Evolutionary conservation across 2,888 invertebrate species (phyloP).

Genomic region (Byasa hedistus): DNA sequence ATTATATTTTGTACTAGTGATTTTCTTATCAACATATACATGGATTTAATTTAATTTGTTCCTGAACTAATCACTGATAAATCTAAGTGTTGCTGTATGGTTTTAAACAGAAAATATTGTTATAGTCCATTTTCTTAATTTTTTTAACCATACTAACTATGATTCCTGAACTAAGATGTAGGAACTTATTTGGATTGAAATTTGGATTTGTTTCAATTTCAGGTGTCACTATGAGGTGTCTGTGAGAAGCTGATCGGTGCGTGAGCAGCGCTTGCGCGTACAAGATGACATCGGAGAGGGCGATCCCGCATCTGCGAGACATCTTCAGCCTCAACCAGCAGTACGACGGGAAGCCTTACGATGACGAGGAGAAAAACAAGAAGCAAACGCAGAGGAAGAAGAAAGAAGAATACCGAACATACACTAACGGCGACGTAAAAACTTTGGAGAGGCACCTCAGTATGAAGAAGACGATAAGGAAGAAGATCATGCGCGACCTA

Average conservation of each 20-base stretch:
- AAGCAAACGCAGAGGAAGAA: constrained; percentile 80
- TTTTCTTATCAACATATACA: too few species aligned
- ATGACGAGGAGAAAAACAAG: constrained; percentile 75
- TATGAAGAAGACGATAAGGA: constrained; percentile 92
- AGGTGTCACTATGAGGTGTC: constrained; percentile 70
- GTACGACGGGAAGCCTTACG: constrained; percentile 70
- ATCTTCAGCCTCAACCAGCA: constrained; percentile 83
- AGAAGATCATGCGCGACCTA: constrained; percentile 91
- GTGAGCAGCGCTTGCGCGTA: constrained; percentile 45
- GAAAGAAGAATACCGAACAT: constrained; percentile 84
- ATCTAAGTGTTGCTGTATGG: too few species aligned
- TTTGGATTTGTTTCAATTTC: constrained; percentile 50
- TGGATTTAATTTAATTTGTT: too few species aligned
- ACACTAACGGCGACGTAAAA: constrained; percentile 84
- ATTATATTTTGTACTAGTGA: neutral
- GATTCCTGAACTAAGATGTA: too few species aligned
- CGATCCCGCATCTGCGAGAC: constrained; percentile 88
- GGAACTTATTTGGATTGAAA: constrained; percentile 19
- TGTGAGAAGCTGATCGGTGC: constrained; percentile 52
- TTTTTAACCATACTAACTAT: too few species aligned
- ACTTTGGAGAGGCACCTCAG: constrained; percentile 90
- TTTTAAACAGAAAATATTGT: too few species aligned
- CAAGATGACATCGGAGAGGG: constrained; percentile 85
- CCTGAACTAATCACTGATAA: too few species aligned
- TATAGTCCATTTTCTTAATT: too few species aligned